A percentile compares a stretch with the other conserved stretches of the same genome.
Evolutionary conservation across 1,140 invertebrate genomes (phyloP).

Genomic region (Pogonomyrmex californicus): DNA sequence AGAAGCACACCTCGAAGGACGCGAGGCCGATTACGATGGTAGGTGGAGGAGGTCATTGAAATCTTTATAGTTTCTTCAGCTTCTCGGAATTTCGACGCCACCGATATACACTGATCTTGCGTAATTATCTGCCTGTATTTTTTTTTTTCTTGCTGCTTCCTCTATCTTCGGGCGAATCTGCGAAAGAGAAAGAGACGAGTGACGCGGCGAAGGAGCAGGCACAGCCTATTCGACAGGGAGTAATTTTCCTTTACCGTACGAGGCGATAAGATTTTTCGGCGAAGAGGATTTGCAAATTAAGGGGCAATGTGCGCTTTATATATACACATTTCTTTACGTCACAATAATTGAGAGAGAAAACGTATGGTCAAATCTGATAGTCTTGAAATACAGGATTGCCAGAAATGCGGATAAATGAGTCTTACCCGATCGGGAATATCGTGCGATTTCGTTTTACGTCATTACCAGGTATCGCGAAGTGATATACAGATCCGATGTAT

Average conservation of each 20-base stretch:
- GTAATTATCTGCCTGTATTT: constrained; percentile 69
- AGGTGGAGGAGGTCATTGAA: constrained; percentile 73
- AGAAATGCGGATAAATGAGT: background rate
- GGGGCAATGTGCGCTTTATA: constrained; percentile 19
- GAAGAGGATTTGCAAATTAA: constrained; percentile 41
- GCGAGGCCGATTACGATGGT: constrained; percentile 49
- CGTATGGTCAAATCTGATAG: background rate
- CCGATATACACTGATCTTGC: constrained; percentile 65
- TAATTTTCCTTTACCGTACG: constrained; percentile 63
- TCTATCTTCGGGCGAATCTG: constrained; percentile 15
- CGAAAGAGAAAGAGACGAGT: constrained; percentile 2
- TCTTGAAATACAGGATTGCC: background rate
- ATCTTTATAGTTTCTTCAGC: constrained; percentile 75
- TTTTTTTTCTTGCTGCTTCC: constrained; percentile 1
- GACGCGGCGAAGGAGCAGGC: background rate
- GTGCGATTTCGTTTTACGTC: background rate
- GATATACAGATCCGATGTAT: background rate
- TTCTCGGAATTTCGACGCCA: constrained; percentile 74
- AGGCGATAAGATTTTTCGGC: constrained; percentile 36
- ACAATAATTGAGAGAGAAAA: constrained; percentile 22
- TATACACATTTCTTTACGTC: constrained; percentile 10
- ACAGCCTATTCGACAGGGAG: constrained; percentile 13
- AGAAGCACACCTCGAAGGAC: constrained; percentile 59
- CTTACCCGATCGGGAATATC: background rate
- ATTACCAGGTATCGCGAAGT: background rate